A percentile compares a stretch with the other conserved stretches of the same genome.
These are phyloP conservation scores for Lagodon rhomboides DNA, from an alignment of 2,797 vertebrate species.

Conservation along the genomic window DNA sequence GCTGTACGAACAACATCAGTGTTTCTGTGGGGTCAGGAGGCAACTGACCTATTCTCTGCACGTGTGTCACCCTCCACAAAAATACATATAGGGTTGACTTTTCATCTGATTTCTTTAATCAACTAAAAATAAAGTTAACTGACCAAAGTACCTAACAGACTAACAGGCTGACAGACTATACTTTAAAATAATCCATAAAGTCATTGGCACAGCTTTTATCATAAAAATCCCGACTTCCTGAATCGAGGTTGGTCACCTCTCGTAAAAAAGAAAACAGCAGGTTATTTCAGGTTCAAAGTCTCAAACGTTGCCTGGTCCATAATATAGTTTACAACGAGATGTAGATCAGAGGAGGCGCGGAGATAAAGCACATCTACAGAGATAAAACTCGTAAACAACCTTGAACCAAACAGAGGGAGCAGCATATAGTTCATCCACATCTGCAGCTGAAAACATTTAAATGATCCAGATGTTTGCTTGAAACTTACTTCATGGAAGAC, in stretches of 20 bases:
- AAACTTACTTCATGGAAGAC: background rate
- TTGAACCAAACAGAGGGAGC: constrained; percentile 31
- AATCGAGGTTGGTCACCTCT: background rate
- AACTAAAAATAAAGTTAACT: background rate
- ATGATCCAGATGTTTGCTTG: constrained; percentile 16
- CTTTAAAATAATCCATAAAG: background rate
- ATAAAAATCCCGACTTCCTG: constrained; percentile 1
- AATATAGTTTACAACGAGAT: constrained; percentile 44
- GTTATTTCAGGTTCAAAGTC: constrained; percentile 55
- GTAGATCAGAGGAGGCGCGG: constrained; percentile 20
- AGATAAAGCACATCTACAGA: constrained; percentile 45
- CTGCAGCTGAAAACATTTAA: background rate
- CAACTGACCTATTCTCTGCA: background rate
- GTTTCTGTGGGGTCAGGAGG: background rate
- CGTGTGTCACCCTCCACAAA: background rate
- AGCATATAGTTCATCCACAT: background rate
- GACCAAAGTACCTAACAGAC: background rate
- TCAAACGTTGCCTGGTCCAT: background rate
- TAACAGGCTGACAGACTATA: background rate
- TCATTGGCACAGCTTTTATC: background rate
- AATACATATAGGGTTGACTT: background rate
- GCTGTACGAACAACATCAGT: background rate
- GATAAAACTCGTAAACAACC: constrained; percentile 48
- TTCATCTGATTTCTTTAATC: background rate
- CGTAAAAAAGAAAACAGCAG: background rate